Conservation (phyloP, 2,888 invertebrate species). For the Synanthedon myopaeformis region DNA sequence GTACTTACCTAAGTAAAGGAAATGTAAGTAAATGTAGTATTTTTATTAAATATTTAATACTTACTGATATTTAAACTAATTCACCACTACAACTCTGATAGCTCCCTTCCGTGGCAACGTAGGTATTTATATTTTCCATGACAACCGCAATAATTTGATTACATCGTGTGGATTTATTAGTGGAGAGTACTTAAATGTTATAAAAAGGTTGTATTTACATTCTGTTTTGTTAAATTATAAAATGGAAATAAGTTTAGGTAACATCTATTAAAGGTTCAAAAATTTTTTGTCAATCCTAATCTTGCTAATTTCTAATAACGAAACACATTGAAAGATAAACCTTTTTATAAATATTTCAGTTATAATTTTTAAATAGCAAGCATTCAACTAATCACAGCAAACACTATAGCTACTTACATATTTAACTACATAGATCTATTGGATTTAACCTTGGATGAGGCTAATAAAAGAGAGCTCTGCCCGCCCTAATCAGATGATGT, state of each 20-base stretch:
- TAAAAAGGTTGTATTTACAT: too few species aligned
- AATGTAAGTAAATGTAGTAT: not conserved
- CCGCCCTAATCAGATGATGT: conserved; percentile 29
- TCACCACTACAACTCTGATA: not conserved
- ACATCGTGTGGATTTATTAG: not conserved
- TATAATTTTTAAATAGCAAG: too few species aligned
- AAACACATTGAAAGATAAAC: too few species aligned
- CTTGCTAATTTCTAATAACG: too few species aligned
- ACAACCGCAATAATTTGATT: not conserved
- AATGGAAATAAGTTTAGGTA: too few species aligned
- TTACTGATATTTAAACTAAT: not conserved
- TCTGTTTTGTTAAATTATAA: too few species aligned
- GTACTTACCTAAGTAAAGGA: not conserved
- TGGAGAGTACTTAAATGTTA: too few species aligned
- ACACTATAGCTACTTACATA: too few species aligned
- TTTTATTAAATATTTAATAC: not conserved
- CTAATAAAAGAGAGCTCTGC: conserved; percentile 14
- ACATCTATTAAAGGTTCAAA: too few species aligned
- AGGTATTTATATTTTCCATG: not conserved
- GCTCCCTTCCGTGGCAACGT: not conserved
- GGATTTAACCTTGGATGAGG: conserved; percentile 20
- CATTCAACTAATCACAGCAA: too few species aligned
- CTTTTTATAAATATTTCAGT: too few species aligned
- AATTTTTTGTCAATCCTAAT: too few species aligned
- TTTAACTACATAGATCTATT: not conserved